A percentile compares a stretch with the other conserved stretches of the same genome.
These are phyloP conservation scores for Griposia aprilina DNA, from an alignment of 2,888 invertebrate genomes.

Conservation along the genomic window DNA sequence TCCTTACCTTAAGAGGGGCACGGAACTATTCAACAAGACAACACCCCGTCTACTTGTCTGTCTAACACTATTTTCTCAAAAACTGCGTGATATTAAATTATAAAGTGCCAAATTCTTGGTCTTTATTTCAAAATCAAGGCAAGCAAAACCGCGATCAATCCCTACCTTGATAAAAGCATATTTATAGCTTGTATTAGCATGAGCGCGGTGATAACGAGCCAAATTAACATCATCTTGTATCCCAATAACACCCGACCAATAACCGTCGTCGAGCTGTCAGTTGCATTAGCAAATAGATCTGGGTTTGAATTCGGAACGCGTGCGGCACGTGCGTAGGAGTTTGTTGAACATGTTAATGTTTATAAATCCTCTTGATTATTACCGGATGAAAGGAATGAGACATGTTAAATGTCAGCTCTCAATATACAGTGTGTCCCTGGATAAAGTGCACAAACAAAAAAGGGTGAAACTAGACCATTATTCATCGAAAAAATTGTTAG, in stretches of 20 bases:
- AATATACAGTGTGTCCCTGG: not conserved
- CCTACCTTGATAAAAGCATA: constrained; percentile 54
- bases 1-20: not conserved
- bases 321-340: constrained; percentile 29
- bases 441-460: too few species aligned
- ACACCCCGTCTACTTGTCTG: not conserved
- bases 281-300: constrained; percentile 55
- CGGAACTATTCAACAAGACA: too few species aligned
- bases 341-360: constrained; percentile 26
- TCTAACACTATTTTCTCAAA: not conserved
- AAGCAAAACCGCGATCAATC: constrained; percentile 47
- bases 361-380: constrained; percentile 43
- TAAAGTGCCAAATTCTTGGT: not conserved
- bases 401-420: constrained; percentile 29
- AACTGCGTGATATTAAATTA: not conserved
- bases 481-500: too few species aligned
- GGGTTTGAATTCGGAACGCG: constrained; percentile 36
- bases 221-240: constrained; percentile 41
- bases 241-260: constrained; percentile 39
- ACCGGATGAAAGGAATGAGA: constrained; percentile 4
- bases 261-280: constrained; percentile 29
- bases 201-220: constrained; percentile 48
- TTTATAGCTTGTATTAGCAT: constrained; percentile 56
- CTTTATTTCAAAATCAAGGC: not conserved
- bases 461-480: too few species aligned